These are phyloP conservation scores for Pristionchus exspectatus DNA, from an alignment of 2,888 invertebrate species.

Conservation along the genomic window DNA sequence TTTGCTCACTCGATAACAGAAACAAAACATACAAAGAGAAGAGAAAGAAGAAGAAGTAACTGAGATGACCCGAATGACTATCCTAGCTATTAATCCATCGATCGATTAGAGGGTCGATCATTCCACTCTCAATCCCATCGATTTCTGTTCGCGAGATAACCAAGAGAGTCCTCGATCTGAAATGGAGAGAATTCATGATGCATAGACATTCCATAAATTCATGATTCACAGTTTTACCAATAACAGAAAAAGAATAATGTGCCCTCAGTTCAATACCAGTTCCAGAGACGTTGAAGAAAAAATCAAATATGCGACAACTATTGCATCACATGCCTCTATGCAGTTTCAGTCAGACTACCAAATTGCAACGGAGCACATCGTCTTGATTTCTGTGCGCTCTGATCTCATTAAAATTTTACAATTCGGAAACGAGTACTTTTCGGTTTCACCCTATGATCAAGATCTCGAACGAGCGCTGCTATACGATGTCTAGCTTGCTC, in stretches of 20 bases:
- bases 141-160: constrained; percentile 70
- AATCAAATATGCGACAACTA: too few species aligned
- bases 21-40: constrained; percentile 35
- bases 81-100: constrained; percentile 18
- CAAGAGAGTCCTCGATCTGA: constrained; percentile 72
- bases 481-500: background rate
- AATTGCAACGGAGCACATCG: too few species aligned
- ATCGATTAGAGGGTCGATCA: background rate
- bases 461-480: background rate
- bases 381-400: too few species aligned
- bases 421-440: background rate
- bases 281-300: too few species aligned
- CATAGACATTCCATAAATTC: background rate
- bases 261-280: background rate
- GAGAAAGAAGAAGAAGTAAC: background rate
- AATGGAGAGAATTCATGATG: background rate
- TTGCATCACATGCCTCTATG: background rate
- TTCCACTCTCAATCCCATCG: constrained; percentile 75
- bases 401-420: background rate
- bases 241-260: background rate
- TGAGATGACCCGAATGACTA: constrained; percentile 46
- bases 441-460: background rate
- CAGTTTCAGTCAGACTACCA: too few species aligned
- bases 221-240: background rate
- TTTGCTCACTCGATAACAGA: constrained; percentile 35